These are phyloP conservation scores for Hetaerina titia DNA, from an alignment of 2,888 invertebrate species.

Conservation along the genomic window DNA sequence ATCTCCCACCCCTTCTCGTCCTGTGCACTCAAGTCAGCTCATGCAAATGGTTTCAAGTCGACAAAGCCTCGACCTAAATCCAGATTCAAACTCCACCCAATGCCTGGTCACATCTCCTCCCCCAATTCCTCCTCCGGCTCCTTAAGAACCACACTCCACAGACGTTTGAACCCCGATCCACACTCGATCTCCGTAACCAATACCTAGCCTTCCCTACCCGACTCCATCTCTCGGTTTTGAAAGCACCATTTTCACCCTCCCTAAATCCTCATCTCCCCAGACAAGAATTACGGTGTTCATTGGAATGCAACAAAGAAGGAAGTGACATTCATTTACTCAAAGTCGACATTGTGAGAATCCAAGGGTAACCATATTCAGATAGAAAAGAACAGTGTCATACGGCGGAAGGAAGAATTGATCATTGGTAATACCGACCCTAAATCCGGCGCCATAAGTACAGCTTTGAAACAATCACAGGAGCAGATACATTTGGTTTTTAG, in stretches of 20 bases:
- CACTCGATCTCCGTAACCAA: not conserved
- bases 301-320: not conserved
- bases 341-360: not conserved
- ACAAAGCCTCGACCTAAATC: constrained; percentile 64
- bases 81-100: not conserved
- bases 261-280: not conserved
- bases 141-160: not conserved
- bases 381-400: no score
- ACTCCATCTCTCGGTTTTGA: not conserved
- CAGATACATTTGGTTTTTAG: no score
- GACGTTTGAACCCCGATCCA: not conserved
- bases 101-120: not conserved
- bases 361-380: no score
- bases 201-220: not conserved
- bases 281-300: not conserved
- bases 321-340: not conserved
- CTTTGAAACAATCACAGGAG: no score
- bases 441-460: no score
- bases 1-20: not conserved
- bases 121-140: not conserved
- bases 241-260: not conserved
- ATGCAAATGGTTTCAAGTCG: constrained; percentile 58
- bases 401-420: no score
- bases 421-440: no score
- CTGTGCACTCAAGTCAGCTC: not conserved